Conservation (phyloP, 37 sponge, comb jelly and placozoan species). For the Diacarnus erythraeanus region DNA sequence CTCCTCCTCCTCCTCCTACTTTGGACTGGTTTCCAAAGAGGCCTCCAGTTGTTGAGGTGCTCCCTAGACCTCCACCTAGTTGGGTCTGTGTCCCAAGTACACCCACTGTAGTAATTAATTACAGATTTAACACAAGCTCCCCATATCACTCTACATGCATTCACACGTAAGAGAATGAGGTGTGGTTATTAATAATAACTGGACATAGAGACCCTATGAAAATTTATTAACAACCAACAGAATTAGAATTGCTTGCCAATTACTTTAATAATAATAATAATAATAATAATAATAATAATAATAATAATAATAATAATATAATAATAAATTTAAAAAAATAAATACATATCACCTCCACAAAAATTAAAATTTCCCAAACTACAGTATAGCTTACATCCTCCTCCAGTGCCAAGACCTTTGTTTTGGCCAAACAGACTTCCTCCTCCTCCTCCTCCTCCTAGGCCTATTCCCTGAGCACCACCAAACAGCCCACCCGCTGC, state of each 20-base stretch:
- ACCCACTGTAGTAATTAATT: too few species aligned
- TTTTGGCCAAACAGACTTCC: slow-evolving; percentile 34
- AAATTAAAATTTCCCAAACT: too few species aligned
- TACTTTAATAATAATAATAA: not conserved
- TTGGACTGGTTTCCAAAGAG: slow-evolving; percentile 17
- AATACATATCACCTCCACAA: too few species aligned
- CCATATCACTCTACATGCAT: not conserved
- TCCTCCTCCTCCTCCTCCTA: slow-evolving; percentile 22
- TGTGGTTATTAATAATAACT: too few species aligned
- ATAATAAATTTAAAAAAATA: too few species aligned
- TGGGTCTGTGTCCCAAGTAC: too few species aligned
- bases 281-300: not conserved
- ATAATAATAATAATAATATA: not conserved
- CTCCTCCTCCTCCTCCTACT: slow-evolving; percentile 20
- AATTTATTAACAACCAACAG: too few species aligned
- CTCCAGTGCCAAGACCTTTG: slow-evolving; percentile 17
- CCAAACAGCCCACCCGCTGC: not conserved
- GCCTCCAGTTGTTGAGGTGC: slow-evolving; percentile 10
- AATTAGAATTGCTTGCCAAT: too few species aligned
- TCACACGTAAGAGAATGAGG: too few species aligned
- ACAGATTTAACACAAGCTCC: too few species aligned
- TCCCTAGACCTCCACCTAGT: not conserved
- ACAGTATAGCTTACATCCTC: not conserved
- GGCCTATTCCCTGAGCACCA: slow-evolving; percentile 9
- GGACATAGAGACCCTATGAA: too few species aligned